Evolutionary conservation across 2,888 invertebrate species (phyloP), one percentile per base, ranked within the genome.

Genomic region (Pammene fasciana): DNA sequence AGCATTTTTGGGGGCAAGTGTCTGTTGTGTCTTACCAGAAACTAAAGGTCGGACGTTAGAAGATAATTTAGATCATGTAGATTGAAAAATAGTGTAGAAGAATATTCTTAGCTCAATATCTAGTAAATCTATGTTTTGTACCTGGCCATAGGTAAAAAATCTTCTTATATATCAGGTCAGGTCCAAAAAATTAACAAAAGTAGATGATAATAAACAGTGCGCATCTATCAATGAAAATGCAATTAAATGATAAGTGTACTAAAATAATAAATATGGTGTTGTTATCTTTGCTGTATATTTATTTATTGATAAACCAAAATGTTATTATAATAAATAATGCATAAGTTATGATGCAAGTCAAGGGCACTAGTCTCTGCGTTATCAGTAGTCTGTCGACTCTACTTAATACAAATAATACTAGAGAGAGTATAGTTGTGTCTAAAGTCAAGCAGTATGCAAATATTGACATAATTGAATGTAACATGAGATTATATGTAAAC

Each of bases 1-100:
- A 14, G 79, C 86, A 6, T 76, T 87, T n/a, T 46, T 84, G 54
- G 86, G 81, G 14, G 78, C 79, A 11, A 60, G 75, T n/a, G 75
- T 79, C 67, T 83, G 81, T 72, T 70, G 84, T 14, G 70, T 81
- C 13, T 74, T 88, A 38, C 87, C 86, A 2, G 88, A 88, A 71
- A 88, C 88, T 2, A 88, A 86, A 73, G 85, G 85, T 0, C 74
- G 74, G 46, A 79, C 81, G 72, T 79, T 88, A 59, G 80, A 83
- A 72, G 87, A 88, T 7, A 76, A 82, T 59, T 77, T 79, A 74
- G 54, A 45, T 5, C 64, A 55, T 34, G 45, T 34, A 34, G 65
- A 65, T n/a, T 65, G 46, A 68, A 8, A 11, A 11, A 11, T 11
- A 18, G 4, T 36, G 14, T 8, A 50, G 16, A 50, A 61, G 36